Evolutionary conservation across 2,113 vertebrate species (phyloP), one percentile per base, ranked within the genome.

Genomic region (Clarias magur): DNA sequence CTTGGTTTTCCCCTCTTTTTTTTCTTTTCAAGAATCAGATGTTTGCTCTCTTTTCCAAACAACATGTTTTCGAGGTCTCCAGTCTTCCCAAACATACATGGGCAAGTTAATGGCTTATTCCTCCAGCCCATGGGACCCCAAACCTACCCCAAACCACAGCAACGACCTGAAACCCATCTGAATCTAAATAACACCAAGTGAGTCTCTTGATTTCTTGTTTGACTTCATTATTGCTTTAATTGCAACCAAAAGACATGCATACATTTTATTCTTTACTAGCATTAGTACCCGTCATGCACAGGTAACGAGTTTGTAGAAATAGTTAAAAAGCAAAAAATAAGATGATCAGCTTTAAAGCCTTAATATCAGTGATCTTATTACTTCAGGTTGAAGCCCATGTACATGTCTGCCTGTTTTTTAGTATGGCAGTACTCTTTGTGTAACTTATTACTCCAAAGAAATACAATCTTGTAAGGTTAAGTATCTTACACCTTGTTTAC

Each of bases 61-160:
- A 97, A 90, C 86, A 97, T 97, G 96, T 96, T 96, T 92, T 95
- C 95, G 91, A 96, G 95, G 88, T 93, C 93, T 86, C 92, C 92
- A 85, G 92, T 93, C 86, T 95, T 95, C 82, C 86, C 81, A 84
- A 91, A 91, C 89, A 93, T 91, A 76, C 85, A 85, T 75, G 94
- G 92, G 17, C 94, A 91, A 5, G 85, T 82, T 30, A 90, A 63
- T 86, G 83, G 67, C 85, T 89, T 89, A 87, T 91, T 93, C 63
- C 30, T 2, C 85, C 89, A 92, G 21, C 27, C 90, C 86, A 91
- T 92, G 34, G 1, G 86, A 78, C 91, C 95, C 67, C 21, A 90
- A 57, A 75, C 82, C 91, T 42, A 91, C 27, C 88, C 84, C 48
- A 48, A 48, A 87, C 93, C 90, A 21, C 94, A 95, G 91, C 95